These are phyloP conservation scores for Sus cebifrons DNA, from an alignment of 2,797 vertebrate genomes.

Conservation along the genomic window DNA sequence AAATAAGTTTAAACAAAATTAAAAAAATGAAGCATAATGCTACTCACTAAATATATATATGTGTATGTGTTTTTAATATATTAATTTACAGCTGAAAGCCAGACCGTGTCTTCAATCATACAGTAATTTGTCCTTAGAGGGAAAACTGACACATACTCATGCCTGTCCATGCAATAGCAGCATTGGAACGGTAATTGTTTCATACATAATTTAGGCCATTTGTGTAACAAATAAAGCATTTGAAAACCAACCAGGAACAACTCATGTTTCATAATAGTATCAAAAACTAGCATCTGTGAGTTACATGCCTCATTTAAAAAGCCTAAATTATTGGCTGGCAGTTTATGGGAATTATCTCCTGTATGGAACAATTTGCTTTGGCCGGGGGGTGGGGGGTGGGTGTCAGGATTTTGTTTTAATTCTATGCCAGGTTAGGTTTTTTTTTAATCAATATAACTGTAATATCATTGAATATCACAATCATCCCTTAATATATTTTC, in stretches of 20 bases:
- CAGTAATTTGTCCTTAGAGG: slow-evolving; percentile 44
- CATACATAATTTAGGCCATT: background rate
- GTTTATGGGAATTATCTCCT: background rate
- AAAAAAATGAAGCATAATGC: background rate
- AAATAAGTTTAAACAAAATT: background rate
- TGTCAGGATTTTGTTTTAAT: background rate
- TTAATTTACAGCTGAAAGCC: background rate
- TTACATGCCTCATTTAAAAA: slow-evolving; percentile 17
- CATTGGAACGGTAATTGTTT: background rate
- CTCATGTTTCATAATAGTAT: background rate
- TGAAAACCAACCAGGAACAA: slow-evolving; percentile 11
- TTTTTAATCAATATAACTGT: background rate
- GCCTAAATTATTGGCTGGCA: background rate
- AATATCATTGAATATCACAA: background rate
- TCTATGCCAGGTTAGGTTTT: background rate
- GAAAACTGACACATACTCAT: background rate
- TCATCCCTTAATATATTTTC: background rate
- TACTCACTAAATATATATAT: background rate
- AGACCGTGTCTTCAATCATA: background rate
- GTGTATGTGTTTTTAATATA: background rate
- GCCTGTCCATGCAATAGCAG: background rate
- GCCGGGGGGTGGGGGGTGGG: background rate
- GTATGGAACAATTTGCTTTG: background rate
- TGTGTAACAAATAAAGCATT: slow-evolving; percentile 30
- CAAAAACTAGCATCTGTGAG: slow-evolving; percentile 19